These are phyloP conservation scores for Palythoa heliodiscus DNA, from an alignment of 92 coral and sea anemone genomes.

Conservation along the genomic window DNA sequence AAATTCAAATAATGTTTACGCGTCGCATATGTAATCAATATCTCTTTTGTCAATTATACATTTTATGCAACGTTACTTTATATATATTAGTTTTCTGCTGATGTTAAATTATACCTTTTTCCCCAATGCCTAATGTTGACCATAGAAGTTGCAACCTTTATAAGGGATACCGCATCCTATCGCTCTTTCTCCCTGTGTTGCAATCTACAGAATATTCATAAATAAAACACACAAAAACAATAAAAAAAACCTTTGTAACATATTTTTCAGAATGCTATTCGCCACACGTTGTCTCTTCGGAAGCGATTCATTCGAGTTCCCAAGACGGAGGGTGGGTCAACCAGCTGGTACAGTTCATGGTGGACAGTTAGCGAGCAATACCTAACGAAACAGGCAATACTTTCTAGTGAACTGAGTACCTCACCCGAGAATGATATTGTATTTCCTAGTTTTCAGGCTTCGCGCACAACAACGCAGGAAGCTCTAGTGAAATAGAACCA, in stretches of 20 bases:
- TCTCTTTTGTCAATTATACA: too few relatives aligned
- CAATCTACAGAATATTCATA: too few relatives aligned
- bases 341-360: slow-evolving; percentile 41
- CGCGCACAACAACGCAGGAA: neutral
- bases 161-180: too few relatives aligned
- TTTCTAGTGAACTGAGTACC: slow-evolving; percentile 1
- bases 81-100: too few relatives aligned
- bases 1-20: too few relatives aligned
- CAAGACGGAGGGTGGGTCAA: slow-evolving; percentile 30
- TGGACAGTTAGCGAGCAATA: slow-evolving; percentile 37
- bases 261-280: slow-evolving; percentile 22
- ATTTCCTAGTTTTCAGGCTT: slow-evolving; percentile 9
- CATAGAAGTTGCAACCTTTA: too few relatives aligned
- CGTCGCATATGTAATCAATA: too few relatives aligned
- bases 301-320: slow-evolving; percentile 40
- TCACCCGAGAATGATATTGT: neutral
- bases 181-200: too few relatives aligned
- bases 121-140: too few relatives aligned
- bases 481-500: neutral
- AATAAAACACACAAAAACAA: too few relatives aligned
- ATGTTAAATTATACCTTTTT: too few relatives aligned
- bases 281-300: slow-evolving; percentile 43
- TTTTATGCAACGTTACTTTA: too few relatives aligned
- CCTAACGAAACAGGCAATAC: slow-evolving; percentile 1
- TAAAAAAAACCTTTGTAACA: neutral